Conservation (phyloP, 2,113 vertebrate species). For the Marcusenius ussheri region DNA sequence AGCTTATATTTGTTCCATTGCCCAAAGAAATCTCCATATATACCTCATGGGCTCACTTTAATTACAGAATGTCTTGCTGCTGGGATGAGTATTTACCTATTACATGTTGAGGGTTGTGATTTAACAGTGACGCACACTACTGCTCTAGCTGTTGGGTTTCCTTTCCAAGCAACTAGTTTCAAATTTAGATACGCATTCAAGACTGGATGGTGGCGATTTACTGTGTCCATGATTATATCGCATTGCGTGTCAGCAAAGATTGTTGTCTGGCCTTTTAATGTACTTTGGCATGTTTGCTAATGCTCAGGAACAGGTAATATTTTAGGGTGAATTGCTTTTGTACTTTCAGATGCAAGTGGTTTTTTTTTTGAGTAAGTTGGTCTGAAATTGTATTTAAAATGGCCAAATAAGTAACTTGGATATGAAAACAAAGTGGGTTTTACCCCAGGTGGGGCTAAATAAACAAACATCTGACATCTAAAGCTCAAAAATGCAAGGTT, state of each 20-base stretch:
- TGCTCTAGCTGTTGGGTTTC: not conserved
- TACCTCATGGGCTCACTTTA: not conserved
- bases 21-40: not conserved
- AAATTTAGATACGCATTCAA: not conserved
- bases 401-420: not conserved
- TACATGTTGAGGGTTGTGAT: not conserved
- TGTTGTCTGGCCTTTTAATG: not conserved
- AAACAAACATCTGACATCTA: not conserved
- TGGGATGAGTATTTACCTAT: not conserved
- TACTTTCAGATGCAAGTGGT: not conserved
- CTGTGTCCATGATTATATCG: not conserved
- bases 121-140: not conserved
- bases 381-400: slow-evolving; percentile 2
- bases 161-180: not conserved
- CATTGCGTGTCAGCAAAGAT: not conserved
- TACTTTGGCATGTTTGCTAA: not conserved
- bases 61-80: not conserved
- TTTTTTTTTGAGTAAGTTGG: not conserved
- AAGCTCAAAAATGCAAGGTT: not conserved
- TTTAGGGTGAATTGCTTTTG: not conserved
- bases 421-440: not conserved
- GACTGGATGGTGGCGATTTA: not conserved
- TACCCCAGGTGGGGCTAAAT: not conserved
- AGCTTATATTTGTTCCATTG: not conserved
- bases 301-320: not conserved